A percentile compares a stretch with the other conserved stretches of the same genome.
Evolutionary conservation across 1,140 invertebrate genomes (phyloP).

Genomic region (Brachionus rubens): DNA sequence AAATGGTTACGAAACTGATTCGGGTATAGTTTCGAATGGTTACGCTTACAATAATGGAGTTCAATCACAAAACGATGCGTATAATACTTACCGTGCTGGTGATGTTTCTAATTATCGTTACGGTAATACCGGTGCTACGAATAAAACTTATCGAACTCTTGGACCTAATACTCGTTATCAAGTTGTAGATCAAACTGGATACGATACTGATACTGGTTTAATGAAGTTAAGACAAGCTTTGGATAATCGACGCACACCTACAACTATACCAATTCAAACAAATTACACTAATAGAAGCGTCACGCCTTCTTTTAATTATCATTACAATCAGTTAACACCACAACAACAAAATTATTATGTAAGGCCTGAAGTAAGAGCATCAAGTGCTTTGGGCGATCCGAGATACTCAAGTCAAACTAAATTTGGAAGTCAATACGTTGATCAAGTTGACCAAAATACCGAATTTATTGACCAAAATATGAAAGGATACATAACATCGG

Average conservation of each 20-base stretch:
- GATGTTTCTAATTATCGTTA: constrained; percentile 13
- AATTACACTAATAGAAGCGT: background rate
- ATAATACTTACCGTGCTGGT: background rate
- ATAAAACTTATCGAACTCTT: constrained; percentile 25
- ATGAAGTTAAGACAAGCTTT: constrained; percentile 6
- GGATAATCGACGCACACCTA: background rate
- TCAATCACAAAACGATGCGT: background rate
- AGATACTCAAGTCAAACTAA: background rate
- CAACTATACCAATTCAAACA: constrained; percentile 34
- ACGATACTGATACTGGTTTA: constrained; percentile 42
- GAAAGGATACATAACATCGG: constrained; percentile 10
- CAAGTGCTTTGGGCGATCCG: background rate
- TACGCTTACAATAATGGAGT: background rate
- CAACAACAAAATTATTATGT: constrained; percentile 10
- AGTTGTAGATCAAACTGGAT: constrained; percentile 31
- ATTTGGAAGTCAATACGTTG: background rate
- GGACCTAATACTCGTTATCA: constrained; percentile 26
- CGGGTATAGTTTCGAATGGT: constrained; percentile 7
- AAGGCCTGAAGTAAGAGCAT: background rate
- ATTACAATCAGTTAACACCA: constrained; percentile 22
- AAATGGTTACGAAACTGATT: constrained; percentile 45
- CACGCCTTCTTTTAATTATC: constrained; percentile 35
- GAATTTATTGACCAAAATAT: background rate
- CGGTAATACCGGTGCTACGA: constrained; percentile 25
- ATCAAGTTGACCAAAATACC: background rate